A percentile compares a stretch with the other conserved stretches of the same genome.
Evolutionary conservation across 2,113 vertebrate species (phyloP).

Genomic region (Gracilinanus agilis): DNA sequence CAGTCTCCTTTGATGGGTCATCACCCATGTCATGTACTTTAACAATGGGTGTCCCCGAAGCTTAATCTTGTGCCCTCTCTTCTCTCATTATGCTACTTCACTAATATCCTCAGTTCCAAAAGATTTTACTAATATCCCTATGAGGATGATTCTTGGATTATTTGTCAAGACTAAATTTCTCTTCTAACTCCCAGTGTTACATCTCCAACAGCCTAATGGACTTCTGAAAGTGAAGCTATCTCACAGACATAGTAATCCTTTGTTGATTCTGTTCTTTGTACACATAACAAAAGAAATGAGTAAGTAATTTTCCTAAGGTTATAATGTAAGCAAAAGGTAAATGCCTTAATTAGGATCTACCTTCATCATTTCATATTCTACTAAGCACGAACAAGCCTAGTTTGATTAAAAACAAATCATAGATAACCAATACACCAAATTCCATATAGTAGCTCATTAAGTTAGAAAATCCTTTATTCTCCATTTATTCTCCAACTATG

Average conservation of each 20-base stretch:
- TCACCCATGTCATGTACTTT: background rate
- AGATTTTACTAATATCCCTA: background rate
- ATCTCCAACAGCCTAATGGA: background rate
- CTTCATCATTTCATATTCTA: background rate
- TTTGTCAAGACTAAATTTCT: background rate
- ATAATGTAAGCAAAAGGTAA: background rate
- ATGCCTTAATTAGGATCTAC: slow-evolving; percentile 5
- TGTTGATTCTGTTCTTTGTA: slow-evolving; percentile 23
- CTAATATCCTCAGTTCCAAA: background rate
- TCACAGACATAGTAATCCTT: background rate
- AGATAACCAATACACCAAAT: background rate
- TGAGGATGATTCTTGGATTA: background rate
- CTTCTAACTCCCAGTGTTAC: background rate
- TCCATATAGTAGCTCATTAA: background rate
- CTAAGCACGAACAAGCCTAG: background rate
- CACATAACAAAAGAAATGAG: background rate
- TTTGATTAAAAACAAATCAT: background rate
- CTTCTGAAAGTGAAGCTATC: background rate
- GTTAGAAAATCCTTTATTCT: background rate
- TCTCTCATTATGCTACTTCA: background rate
- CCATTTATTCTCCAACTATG: background rate
- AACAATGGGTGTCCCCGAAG: background rate
- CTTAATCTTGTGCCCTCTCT: background rate
- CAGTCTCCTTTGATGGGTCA: background rate
- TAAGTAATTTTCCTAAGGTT: slow-evolving; percentile 31